Percentiles rank a stretch among this genome's conserved stretches.
phyloP scores from a whole-genome alignment of 2,797 vertebrate species.

The Iguana delicatissima region DNA sequence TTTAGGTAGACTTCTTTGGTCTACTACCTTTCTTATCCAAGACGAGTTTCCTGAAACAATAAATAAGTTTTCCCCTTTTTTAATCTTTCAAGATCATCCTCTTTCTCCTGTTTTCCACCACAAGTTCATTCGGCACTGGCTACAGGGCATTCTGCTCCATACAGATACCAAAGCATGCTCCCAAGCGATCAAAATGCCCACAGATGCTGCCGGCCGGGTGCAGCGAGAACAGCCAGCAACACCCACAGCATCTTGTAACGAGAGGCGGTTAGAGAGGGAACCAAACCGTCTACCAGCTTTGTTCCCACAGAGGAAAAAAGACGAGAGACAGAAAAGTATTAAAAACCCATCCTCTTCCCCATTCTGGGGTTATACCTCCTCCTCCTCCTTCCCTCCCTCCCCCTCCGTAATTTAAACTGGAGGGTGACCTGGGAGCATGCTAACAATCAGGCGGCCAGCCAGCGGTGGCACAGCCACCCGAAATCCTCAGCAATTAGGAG shows the following conservation, averaged over 20 bases:
- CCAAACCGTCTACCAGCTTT: neutral
- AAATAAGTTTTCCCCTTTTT: no score
- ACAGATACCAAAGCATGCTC: no score
- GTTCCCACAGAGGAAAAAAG: neutral
- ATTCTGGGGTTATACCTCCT: slow-evolving; percentile 58
- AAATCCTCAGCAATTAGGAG: slow-evolving; percentile 77
- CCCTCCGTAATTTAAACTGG: slow-evolving; percentile 74
- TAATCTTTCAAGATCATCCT: no score
- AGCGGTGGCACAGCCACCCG: slow-evolving; percentile 65
- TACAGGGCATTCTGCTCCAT: no score
- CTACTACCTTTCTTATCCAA: no score
- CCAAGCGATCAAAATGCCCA: no score
- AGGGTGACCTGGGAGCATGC: slow-evolving; percentile 75
- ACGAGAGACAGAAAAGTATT: rapidly evolving
- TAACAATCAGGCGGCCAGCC: slow-evolving; percentile 79
- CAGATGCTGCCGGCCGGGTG: no score
- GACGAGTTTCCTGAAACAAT: no score
- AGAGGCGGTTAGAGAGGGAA: neutral
- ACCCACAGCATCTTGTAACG: neutral
- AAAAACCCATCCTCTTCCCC: slow-evolving; percentile 40
- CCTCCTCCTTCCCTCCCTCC: slow-evolving; percentile 58
- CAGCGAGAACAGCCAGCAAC: rapidly evolving
- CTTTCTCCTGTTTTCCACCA: no score
- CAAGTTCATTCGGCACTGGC: no score
- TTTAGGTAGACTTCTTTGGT: no score